These are phyloP conservation scores for Scaptomyza hsui DNA, from an alignment of 1,140 invertebrate genomes.

Conservation along the genomic window DNA sequence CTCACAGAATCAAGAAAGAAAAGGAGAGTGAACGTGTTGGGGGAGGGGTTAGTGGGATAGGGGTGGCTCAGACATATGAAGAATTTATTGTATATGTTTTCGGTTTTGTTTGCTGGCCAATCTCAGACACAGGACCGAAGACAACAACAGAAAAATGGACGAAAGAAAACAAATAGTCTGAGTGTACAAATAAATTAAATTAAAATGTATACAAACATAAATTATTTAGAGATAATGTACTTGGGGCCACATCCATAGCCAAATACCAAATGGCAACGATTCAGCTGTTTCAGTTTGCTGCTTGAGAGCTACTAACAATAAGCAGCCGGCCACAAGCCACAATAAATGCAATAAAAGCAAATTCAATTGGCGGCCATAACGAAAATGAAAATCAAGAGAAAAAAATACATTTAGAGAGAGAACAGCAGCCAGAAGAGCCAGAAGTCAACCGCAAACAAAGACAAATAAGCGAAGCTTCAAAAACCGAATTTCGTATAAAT, in stretches of 20 bases:
- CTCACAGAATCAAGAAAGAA: background rate
- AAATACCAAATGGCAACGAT: constrained; percentile 13
- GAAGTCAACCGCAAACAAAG: constrained; percentile 57
- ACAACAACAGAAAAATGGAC: constrained; percentile 35
- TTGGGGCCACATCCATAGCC: constrained; percentile 24
- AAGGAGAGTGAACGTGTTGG: background rate
- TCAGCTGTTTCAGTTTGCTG: constrained; percentile 21
- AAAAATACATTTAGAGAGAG: constrained; percentile 13
- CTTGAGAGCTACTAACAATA: constrained; percentile 53
- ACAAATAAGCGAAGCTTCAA: constrained; percentile 66
- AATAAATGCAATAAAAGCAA: constrained; percentile 72
- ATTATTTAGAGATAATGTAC: constrained; percentile 82
- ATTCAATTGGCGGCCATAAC: constrained; percentile 73
- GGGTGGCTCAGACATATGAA: constrained; percentile 14
- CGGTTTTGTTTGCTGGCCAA: constrained; percentile 57
- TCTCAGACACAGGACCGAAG: constrained; percentile 18
- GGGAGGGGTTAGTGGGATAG: background rate
- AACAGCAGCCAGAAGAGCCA: constrained; percentile 21
- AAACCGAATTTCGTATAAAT: constrained; percentile 70
- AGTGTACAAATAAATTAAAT: constrained; percentile 76
- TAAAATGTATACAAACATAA: constrained; percentile 82
- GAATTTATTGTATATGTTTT: constrained; percentile 40
- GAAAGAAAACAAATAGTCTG: constrained; percentile 62
- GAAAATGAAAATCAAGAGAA: constrained; percentile 44
- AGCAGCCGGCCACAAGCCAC: constrained; percentile 50